These are phyloP conservation scores for Acrossocheilus wenchowensis DNA, from an alignment of 2,797 vertebrate species.

Conservation along the genomic window DNA sequence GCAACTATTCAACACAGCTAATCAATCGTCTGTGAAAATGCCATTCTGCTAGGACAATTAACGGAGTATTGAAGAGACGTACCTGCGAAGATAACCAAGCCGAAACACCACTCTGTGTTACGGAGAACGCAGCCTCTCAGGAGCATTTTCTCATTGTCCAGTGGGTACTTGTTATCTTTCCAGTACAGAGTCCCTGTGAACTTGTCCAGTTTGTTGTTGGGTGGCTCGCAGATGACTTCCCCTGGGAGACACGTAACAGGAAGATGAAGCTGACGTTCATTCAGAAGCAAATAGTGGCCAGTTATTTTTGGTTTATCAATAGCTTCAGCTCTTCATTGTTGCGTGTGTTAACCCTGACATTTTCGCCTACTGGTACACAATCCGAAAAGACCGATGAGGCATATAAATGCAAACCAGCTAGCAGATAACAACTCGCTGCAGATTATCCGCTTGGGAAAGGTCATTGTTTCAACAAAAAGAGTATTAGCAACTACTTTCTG, in stretches of 20 bases:
- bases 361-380: not conserved
- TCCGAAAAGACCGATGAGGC: not conserved
- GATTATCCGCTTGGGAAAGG: not conserved
- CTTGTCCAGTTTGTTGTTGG: constrained; percentile 86
- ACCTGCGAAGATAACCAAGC: constrained; percentile 88
- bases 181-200: constrained; percentile 82
- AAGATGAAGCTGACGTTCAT: not conserved
- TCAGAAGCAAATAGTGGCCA: not conserved
- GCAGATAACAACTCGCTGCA: not conserved
- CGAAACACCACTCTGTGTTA: constrained; percentile 89
- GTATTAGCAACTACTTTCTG: too few relatives aligned
- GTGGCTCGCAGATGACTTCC: constrained; percentile 84
- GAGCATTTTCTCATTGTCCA: constrained; percentile 84
- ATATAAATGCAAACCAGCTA: not conserved
- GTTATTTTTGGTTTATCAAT: constrained; percentile 1
- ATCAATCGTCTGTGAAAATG: constrained; percentile 30
- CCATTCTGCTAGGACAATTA: not conserved
- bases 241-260: constrained; percentile 66
- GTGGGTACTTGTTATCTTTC: constrained; percentile 78
- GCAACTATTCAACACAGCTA: not conserved
- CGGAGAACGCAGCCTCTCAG: constrained; percentile 84
- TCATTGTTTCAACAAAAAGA: not conserved
- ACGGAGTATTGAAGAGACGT: constrained; percentile 28
- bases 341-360: not conserved
- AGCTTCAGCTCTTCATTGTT: not conserved